Base-by-base conservation (phyloP, 2,113 vertebrate species). In the Bungarus multicinctus region DNA sequence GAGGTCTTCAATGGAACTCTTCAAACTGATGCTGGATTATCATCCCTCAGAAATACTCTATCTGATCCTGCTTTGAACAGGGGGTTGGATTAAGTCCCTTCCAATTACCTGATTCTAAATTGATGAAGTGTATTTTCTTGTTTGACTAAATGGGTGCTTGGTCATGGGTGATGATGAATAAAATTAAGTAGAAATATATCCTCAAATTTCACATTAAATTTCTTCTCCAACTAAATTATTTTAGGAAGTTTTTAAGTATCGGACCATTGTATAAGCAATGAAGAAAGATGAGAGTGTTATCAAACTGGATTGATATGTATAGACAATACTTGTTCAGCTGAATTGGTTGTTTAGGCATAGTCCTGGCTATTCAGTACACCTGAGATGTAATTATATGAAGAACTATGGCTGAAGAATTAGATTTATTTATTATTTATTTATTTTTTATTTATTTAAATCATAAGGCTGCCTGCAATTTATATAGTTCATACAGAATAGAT, bases 241-340 rank as follows among this genome's bases (percentile, higher is more conserved):
- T 69, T 69, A 90, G 74, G 6, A 93, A 54, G 9, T 91, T 85
- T 85, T 57, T 39, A 7, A 64, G 0, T 52, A 25, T 34, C 23
- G 3, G 39, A 30, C 47, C 25, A 27, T n/a, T 88, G 30, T 39
- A 14, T 74, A 57, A 39, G 39, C 25, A 55, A 81, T 52, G 5
- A 0, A 18, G 85, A 88, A 45, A 88, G 53, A 54, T 4, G 1
- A 0, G 6, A 87, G 43, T 39, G 12, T 94, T 52, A 69, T 30
- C 69, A 30, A 92, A 20, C 89, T 85, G 45, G 14, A 12, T 87
- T 91, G 57, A 81, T 91, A 1, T 5, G 10, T 11, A 14, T 11
- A 88, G 34, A 50, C 57, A 55, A 89, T 64, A 85, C 0, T 0
- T 45, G 53, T 55, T 43, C 47, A 25, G 12, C 4, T 0, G 0